These are phyloP conservation scores for Notospermus geniculatus DNA, from an alignment of 1,140 invertebrate species.

Conservation along the genomic window DNA sequence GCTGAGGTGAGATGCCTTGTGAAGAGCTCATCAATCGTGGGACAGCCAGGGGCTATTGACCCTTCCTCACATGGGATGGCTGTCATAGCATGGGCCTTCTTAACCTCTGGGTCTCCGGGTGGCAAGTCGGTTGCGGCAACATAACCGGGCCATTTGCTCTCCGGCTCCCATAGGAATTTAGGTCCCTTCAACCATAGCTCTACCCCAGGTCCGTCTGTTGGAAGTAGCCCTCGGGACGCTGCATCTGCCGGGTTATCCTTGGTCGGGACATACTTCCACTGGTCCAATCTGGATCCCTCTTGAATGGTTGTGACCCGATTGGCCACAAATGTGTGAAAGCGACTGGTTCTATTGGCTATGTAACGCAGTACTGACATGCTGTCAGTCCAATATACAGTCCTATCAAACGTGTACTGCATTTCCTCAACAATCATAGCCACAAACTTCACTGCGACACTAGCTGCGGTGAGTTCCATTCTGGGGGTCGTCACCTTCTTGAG, in stretches of 20 bases:
- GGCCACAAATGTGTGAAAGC: conserved; percentile 13
- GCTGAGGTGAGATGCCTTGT: no score
- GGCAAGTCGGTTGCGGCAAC: neutral
- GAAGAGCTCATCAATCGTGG: no score
- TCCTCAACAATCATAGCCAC: neutral
- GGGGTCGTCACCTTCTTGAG: conserved; percentile 7
- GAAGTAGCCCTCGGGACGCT: neutral
- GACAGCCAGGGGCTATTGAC: no score
- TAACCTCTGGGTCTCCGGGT: conserved; percentile 1
- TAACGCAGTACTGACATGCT: conserved; percentile 5
- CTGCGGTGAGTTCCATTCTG: conserved; percentile 1
- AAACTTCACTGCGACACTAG: neutral
- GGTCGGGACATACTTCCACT: conserved; percentile 5
- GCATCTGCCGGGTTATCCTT: neutral
- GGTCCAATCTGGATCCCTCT: conserved; percentile 3
- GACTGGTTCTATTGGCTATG: conserved; percentile 8
- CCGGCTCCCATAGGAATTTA: conserved; percentile 4
- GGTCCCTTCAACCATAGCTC: neutral
- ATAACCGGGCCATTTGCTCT: neutral
- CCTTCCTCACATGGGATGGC: no score
- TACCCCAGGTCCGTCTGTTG: neutral
- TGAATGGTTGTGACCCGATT: conserved; percentile 11
- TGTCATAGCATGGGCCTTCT: neutral
- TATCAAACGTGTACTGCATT: neutral
- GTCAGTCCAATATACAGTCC: neutral